Percentiles rank a stretch among this genome's conserved stretches.
Conservation (phyloP, 2,888 invertebrate genomes). For the Dolomedes plantarius region DNA sequence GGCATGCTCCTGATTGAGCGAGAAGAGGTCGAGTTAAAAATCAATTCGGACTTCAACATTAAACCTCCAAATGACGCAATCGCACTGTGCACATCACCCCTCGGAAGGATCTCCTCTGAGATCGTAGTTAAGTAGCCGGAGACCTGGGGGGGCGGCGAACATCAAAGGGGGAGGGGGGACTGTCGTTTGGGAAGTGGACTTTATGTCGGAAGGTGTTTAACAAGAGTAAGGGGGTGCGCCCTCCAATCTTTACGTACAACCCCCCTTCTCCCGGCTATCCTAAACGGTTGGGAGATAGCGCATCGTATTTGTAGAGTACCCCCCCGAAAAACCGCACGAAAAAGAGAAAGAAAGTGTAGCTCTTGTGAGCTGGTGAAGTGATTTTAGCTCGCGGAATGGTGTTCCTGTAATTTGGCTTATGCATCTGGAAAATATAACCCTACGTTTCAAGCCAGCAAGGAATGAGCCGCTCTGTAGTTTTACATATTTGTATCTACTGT, state of each 20-base stretch:
- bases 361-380: neutral
- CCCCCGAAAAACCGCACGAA: neutral
- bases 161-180: constrained; percentile 35
- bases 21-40: no score
- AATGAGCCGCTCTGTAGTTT: no score
- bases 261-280: neutral
- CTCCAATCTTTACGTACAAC: neutral
- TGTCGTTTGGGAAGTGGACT: constrained; percentile 71
- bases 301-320: neutral
- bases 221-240: constrained; percentile 44
- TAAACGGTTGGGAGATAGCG: constrained; percentile 28
- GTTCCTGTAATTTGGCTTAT: no score
- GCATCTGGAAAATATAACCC: no score
- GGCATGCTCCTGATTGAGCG: no score
- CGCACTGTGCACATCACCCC: constrained; percentile 13
- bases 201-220: constrained; percentile 70
- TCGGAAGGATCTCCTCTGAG: constrained; percentile 45
- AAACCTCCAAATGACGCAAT: no score
- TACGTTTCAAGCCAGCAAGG: no score
- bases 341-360: neutral
- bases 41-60: no score
- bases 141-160: constrained; percentile 29
- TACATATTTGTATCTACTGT: no score
- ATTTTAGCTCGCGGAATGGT: neutral
- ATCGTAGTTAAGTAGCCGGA: constrained; percentile 68